Evolutionary conservation across 2,888 invertebrate genomes (phyloP), one percentile per base, ranked within the genome.

Genomic region (Tetranychus piercei): DNA sequence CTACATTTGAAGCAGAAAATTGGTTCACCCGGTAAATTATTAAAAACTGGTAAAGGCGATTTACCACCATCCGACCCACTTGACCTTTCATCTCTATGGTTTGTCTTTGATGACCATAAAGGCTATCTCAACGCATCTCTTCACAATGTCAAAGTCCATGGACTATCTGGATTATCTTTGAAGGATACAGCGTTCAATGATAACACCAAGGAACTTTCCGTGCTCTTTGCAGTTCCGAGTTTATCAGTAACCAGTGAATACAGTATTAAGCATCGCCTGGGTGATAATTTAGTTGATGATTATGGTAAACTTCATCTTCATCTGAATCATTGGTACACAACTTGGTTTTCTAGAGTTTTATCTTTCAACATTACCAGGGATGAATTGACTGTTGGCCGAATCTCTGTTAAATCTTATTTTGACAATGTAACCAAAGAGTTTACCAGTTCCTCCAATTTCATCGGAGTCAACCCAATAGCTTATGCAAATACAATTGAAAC

Each of bases 401-500:
- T 44, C 15, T 44, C 71, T 18, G 71, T 71, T 20, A 71, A 71
- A 71, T 34, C 34, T 34, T 71, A 44, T 44, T 44, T 23, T 18
- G 71, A 71, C 20, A 71, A 71, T 34, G 71, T 45, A 4, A 71
- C 71, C 45, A n/a, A 71, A 44, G 20, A 71, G 34, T 71, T 71
- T 44, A 43, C 20, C 34, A 71, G 71, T 34, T 71, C 34, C 9
- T 23, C 69, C 20, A 1, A 69, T 69, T 23, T 9, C 4, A 20
- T 23, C 20, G 69, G 23, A 23, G 11, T 8, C 6, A 11, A 69
- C 11, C 34, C 22, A 22, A 7, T 55, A 9, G 15, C 55, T 15
- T 55, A 55, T 55, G 9, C 55, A 3, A 9, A 55, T 55, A 69
- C 69, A 5, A 69, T 69, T 22, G 69, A 69, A 9, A 69, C 69